Evolutionary conservation across 2,888 invertebrate genomes (phyloP).

Genomic region (Euplexia lucipara): DNA sequence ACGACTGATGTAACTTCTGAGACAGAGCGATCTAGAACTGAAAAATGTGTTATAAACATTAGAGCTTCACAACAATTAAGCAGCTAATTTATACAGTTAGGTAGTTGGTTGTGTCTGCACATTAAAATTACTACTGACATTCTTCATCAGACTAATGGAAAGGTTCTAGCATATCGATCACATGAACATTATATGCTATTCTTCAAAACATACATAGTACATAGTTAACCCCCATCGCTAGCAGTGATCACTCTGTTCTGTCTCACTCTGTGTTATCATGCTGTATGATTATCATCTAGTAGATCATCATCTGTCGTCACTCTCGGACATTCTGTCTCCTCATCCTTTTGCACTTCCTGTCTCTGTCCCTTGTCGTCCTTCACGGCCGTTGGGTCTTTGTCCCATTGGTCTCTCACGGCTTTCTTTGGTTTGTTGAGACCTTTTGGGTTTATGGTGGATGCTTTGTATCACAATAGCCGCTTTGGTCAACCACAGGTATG

Average conservation of each 20-base stretch:
- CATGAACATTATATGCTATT: too few relatives aligned
- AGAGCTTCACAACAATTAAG: not conserved
- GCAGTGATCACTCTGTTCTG: conserved; percentile 8
- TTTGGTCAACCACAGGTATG: not conserved
- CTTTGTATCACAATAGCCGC: not conserved
- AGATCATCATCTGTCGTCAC: conserved; percentile 44
- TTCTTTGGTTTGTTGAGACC: conserved; percentile 17
- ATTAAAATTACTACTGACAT: not conserved
- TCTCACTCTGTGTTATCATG: conserved; percentile 32
- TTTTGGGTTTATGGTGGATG: not conserved
- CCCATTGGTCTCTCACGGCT: not conserved
- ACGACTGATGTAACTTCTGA: not conserved
- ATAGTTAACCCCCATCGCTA: not conserved
- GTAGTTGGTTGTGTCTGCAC: not conserved
- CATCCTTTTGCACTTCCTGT: conserved; percentile 35
- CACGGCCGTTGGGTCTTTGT: not conserved
- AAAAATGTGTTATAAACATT: too few relatives aligned
- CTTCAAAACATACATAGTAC: not conserved
- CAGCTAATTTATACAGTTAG: not conserved
- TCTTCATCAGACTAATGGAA: too few relatives aligned
- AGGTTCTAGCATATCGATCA: too few relatives aligned
- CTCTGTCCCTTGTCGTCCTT: conserved; percentile 16
- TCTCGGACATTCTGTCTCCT: conserved; percentile 46
- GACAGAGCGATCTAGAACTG: not conserved
- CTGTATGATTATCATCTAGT: conserved; percentile 44